Evolutionary conservation across 2,797 vertebrate genomes (phyloP).

Genomic region (Xenentodon cancila): DNA sequence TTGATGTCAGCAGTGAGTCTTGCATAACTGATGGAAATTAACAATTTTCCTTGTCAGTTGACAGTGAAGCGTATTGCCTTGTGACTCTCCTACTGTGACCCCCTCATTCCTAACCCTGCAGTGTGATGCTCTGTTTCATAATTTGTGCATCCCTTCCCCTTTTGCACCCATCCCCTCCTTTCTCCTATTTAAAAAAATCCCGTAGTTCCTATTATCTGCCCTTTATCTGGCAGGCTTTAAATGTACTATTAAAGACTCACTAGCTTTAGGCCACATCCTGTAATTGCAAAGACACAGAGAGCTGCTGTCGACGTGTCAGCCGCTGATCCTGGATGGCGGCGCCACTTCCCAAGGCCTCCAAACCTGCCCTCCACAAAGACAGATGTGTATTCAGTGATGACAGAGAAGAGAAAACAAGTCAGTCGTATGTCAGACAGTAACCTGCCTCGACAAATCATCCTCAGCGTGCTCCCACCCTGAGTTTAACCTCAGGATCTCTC

Average conservation of each 20-base stretch:
- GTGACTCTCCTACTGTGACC: neutral
- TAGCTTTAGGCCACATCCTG: constrained; percentile 15
- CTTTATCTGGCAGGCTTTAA: constrained; percentile 44
- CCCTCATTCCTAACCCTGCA: neutral
- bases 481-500: neutral
- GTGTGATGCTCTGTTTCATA: constrained; percentile 20
- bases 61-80: neutral
- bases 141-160: constrained; percentile 17
- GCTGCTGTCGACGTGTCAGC: constrained; percentile 48
- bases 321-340: constrained; percentile 32
- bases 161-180: constrained; percentile 13
- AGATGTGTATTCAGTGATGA: constrained; percentile 23
- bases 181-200: constrained; percentile 44
- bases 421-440: constrained; percentile 41
- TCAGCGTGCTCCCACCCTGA: constrained; percentile 2
- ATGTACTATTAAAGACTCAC: constrained; percentile 47
- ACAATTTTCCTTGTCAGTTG: neutral
- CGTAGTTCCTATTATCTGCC: constrained; percentile 23
- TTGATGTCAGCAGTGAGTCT: too few species aligned
- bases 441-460: constrained; percentile 43
- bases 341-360: constrained; percentile 4
- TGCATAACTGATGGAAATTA: neutral
- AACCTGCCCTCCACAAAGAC: neutral
- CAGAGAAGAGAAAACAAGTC: constrained; percentile 37
- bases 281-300: constrained; percentile 16